Conservation (phyloP, 2,113 vertebrate species). For the Pteronura brasiliensis region DNA sequence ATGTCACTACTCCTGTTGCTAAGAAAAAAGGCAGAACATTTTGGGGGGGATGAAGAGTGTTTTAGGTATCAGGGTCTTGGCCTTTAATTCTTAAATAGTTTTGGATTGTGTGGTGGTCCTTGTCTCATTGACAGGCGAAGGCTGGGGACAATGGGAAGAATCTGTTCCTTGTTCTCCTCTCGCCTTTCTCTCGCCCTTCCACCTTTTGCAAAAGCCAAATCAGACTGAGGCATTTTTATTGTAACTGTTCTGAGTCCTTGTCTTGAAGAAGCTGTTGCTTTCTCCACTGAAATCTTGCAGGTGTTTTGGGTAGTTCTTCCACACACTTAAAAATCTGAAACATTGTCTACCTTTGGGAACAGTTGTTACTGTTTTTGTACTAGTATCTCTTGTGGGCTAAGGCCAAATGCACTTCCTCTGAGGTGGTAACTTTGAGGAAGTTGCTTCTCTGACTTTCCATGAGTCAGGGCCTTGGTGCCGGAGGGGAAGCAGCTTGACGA, state of each 20-base stretch:
- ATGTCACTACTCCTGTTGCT: too few species aligned
- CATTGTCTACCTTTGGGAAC: slow-evolving; percentile 50
- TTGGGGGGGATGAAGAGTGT: background rate
- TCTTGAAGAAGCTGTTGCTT: background rate
- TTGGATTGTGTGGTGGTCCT: background rate
- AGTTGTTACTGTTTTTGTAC: slow-evolving; percentile 71
- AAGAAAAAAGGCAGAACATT: background rate
- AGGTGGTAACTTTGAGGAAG: slow-evolving; percentile 85
- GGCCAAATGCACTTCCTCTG: slow-evolving; percentile 80
- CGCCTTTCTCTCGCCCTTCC: background rate
- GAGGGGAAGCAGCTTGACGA: slow-evolving; percentile 86
- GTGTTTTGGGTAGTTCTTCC: background rate
- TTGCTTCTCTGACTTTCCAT: slow-evolving; percentile 77
- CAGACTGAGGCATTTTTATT: background rate
- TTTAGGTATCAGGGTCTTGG: background rate
- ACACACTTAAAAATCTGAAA: background rate
- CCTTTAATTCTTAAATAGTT: background rate
- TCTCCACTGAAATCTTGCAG: background rate
- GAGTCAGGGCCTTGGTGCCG: slow-evolving; percentile 81
- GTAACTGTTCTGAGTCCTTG: background rate
- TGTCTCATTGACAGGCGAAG: background rate
- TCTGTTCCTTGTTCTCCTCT: background rate
- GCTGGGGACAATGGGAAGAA: background rate
- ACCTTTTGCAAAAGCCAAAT: background rate
- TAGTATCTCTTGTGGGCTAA: slow-evolving; percentile 69